Base-by-base conservation (phyloP, 2,797 vertebrate species). In the Craterocephalus amniculus region DNA sequence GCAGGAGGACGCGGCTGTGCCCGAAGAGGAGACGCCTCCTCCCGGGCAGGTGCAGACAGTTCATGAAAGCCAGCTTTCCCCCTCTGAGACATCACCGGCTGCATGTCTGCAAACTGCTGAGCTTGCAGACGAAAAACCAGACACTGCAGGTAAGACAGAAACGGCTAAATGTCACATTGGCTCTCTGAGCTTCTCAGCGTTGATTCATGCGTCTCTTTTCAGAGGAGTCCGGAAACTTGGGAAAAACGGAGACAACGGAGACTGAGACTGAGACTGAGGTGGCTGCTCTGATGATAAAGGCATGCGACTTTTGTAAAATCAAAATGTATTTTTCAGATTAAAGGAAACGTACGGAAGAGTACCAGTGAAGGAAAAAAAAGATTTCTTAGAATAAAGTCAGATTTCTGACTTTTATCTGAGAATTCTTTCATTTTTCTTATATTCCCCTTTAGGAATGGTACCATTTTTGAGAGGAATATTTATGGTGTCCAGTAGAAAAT, bases 211-310 rank as follows among this genome's bases (percentile, higher is more conserved):
- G 12, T 75, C n/a, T 58, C 9, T 79, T 60, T 22, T 34, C 29
- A 87, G 83, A 83, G 29, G 57, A 65, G 20, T 27, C 76, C 34
- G 83, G 69, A 58, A 31, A 24, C 31, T 32, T 38, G 11, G 67
- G 35, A 29, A 68, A 78, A 49, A 58, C 48, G 26, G 74, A 72
- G 0, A 22, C 26, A 9, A 24, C 24, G 4, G 35, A 24, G 29
- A 54, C 14, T 4, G 61, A 83, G 27, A 49, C 11, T 0, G 40
- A n/a, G n/a, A n/a, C 68, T 5, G 71, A 70, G 56, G 68, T 29
- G 14, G 27, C 20, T 13, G 29, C 62, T 38, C 54, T 68, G 56
- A 69, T 81, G 89, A 93, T 94, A 80, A 87, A 78, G 68, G 61
- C 12, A 20, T 6, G 0, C 24, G 12, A 64, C 26, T 14, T 52